Base-by-base conservation (phyloP, 2,113 vertebrate species). In the Nestor notabilis region DNA sequence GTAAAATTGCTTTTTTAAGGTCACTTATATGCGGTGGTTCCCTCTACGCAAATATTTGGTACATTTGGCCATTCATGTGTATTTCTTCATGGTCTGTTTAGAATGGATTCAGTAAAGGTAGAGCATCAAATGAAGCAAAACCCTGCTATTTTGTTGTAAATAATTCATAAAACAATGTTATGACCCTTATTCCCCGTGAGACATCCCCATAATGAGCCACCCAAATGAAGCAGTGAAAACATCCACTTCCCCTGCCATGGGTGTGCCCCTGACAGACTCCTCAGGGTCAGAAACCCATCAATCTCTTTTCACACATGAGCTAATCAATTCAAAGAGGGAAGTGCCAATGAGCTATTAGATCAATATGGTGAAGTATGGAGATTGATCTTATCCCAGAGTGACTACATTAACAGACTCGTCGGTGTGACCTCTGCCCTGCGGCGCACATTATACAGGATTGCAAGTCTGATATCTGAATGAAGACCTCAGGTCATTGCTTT, bases 371-470 rank as follows among this genome's bases (percentile, higher is more conserved):
- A 98, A 97, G 98, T 97, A 98, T 98, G 97, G 98, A 98, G 98
- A 99, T 98, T 99, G 99, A 99, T 99, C 97, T 98, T 97, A 97
- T 98, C 98, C 99, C 98, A 98, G 98, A 97, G 97, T 97, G 98
- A 99, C 98, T 95, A 66, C 99, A 98, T 99, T 98, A 99, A 99
- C 97, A 96, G 98, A 98, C 98, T 98, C 97, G 93, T 97, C 96
- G 98, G 97, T 53, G 69, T 97, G 99, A 99, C 99, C 99, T 98
- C 95, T 99, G 99, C 99, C 98, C 98, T 89, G 83, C 43, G 49
- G 97, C 94, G 72, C 97, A 96, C 98, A 97, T 97, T 95, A 98
- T 94, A 97, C 98, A 98, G 95, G 96, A 98, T 98, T 98, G 88
- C 96, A 96, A 90, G 97, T 95, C 98, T 96, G 95, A 93, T 85